These are phyloP conservation scores for Auanema freiburgensis DNA, from an alignment of 2,888 invertebrate genomes.

Conservation along the genomic window DNA sequence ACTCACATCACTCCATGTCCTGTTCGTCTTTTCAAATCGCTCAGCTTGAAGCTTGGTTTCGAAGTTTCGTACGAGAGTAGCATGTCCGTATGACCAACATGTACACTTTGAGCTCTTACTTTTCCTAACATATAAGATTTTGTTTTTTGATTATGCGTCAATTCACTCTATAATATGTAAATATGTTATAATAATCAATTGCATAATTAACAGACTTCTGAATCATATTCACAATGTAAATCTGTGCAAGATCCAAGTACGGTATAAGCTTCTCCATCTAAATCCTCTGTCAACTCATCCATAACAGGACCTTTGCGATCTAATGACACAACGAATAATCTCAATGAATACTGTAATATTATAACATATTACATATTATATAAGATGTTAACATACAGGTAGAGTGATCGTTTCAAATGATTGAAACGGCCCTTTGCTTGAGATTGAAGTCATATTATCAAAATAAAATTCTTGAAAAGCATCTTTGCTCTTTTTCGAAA, in stretches of 20 bases:
- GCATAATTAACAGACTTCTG: too few relatives aligned
- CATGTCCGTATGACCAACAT: constrained; percentile 26
- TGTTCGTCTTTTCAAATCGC: constrained; percentile 29
- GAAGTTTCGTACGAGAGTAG: constrained; percentile 34
- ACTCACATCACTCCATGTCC: constrained; percentile 20
- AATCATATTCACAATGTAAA: too few relatives aligned
- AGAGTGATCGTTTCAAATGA: constrained; percentile 16
- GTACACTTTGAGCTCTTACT: constrained; percentile 32
- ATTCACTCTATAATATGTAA: constrained; percentile 26
- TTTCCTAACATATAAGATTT: constrained; percentile 28
- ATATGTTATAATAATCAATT: too few relatives aligned
- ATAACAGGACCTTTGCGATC: too few relatives aligned
- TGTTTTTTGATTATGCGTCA: constrained; percentile 26
- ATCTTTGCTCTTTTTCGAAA: too few relatives aligned
- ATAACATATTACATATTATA: background rate
- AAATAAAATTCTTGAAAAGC: background rate
- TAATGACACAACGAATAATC: too few relatives aligned
- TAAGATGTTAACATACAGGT: constrained; percentile 8
- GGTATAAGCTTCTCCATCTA: too few relatives aligned
- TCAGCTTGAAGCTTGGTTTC: constrained; percentile 37
- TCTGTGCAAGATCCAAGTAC: too few relatives aligned
- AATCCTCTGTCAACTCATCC: too few relatives aligned
- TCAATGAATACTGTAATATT: too few relatives aligned
- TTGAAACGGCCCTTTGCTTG: constrained; percentile 7
- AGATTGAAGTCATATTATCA: constrained; percentile 13